Evolutionary conservation across 2,113 vertebrate species (phyloP), one percentile per base, ranked within the genome.

Genomic region (Scomber colias): DNA sequence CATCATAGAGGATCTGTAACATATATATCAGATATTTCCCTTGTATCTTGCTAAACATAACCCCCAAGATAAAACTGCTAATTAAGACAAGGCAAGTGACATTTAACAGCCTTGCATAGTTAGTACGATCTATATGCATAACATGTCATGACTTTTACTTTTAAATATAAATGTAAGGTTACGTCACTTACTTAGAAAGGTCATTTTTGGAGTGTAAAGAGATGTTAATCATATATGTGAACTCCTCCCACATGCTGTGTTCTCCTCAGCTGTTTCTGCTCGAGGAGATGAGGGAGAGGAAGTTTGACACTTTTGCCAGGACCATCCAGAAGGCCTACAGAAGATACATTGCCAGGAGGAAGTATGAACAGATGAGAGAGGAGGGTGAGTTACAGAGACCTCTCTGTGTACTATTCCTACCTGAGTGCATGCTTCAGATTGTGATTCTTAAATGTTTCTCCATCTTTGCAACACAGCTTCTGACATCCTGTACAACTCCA

Each of bases 321-420:
- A 95, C 93, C 83, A 98, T 99, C 82, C 98, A 99, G 94, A 99
- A 99, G 90, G 96, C 97, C n/a, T 99, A 97, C 96, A 94, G 97
- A 61, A 95, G 92, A 73, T 97, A 95, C 53, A 60, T 97, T 0
- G 97, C 98, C 19, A 82, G 95, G 65, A 95, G 95, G 81, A 99
- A 98, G 82, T 98, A 99, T 0, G 96, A 99, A 75, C 96, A 98
- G 92, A 99, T 99, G 98, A 91, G 98, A 70, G 97, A 99, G 79
- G 97, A 99, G 87, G 98, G 98, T 98, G 88, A 89, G 92, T 82
- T 51, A 31, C 53, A 14, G n/a, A 16, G 13, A 55, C 12, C 44
- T n/a, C n/a, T 27, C 24, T 27, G 24, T 0, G 0, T 2, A 0
- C 0, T 24, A 4, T 61, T 17, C 15, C 27, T 8, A 0, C 13